Percentiles rank a stretch among this genome's conserved stretches.
Evolutionary conservation across 2,113 vertebrate genomes (phyloP).

Genomic region (Muscicapa adusta): DNA sequence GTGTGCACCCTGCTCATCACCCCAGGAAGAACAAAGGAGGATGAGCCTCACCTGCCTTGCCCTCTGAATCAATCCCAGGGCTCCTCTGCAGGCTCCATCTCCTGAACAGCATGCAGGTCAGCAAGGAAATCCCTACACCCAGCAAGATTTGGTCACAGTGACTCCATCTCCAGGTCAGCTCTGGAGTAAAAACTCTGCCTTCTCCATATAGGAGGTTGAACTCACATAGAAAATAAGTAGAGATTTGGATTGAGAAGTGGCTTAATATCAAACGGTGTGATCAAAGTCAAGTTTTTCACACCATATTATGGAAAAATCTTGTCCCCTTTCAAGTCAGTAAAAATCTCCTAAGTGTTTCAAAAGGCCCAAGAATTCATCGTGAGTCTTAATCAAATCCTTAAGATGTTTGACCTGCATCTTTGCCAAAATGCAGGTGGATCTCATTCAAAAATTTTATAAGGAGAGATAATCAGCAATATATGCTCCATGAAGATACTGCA

Average conservation of each 20-base stretch:
- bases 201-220: background rate
- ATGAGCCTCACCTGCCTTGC: background rate
- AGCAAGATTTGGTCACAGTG: background rate
- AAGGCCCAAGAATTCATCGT: background rate
- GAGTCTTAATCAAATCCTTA: background rate
- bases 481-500: background rate
- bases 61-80: too few species aligned
- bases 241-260: background rate
- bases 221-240: background rate
- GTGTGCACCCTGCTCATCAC: background rate
- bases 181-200: background rate
- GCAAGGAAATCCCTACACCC: background rate
- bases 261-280: background rate
- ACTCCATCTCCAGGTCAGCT: background rate
- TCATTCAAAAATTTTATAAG: background rate
- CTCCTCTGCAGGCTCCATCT: background rate
- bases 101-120: fast-evolving
- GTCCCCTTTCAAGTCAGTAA: background rate
- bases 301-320: background rate
- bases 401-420: background rate
- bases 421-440: background rate
- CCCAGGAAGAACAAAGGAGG: background rate
- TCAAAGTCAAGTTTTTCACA: background rate
- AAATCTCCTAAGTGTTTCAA: background rate
- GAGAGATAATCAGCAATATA: background rate